These are phyloP conservation scores for Apus apus DNA, from an alignment of 2,113 vertebrate species.

Conservation along the genomic window DNA sequence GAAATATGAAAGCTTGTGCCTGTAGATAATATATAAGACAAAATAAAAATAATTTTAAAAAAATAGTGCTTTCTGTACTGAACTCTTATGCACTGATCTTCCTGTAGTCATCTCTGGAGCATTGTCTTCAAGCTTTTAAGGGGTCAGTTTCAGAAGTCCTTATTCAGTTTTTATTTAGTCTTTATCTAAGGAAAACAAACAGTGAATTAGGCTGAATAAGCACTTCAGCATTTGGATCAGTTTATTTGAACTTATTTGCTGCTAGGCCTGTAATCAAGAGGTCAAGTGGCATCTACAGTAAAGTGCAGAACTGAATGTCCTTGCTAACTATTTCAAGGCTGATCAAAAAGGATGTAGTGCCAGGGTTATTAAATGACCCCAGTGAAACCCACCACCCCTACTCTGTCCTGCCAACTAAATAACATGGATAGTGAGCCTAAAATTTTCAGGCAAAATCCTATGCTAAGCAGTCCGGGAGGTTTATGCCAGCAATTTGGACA, in stretches of 20 bases:
- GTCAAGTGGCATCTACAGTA: neutral
- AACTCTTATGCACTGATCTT: neutral
- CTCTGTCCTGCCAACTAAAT: neutral
- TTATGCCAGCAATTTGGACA: neutral
- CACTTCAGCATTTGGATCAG: neutral
- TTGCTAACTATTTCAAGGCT: neutral
- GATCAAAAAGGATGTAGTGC: neutral
- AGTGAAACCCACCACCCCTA: neutral
- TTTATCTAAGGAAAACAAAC: neutral
- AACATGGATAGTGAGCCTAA: neutral
- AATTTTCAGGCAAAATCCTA: neutral
- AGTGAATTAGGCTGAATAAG: neutral
- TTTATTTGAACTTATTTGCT: neutral
- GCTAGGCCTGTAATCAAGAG: neutral
- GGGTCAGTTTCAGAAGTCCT: neutral
- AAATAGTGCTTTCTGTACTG: neutral
- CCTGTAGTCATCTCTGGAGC: neutral
- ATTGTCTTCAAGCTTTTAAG: neutral
- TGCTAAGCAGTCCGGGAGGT: neutral
- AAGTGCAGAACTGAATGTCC: neutral
- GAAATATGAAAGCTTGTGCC: conserved; percentile 62
- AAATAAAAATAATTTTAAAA: conserved; percentile 15
- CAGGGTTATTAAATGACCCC: neutral
- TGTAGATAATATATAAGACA: conserved; percentile 66
- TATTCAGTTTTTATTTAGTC: neutral